Evolutionary conservation across 2,888 invertebrate genomes (phyloP).

Genomic region (Hirtodrosophila alboralis): DNA sequence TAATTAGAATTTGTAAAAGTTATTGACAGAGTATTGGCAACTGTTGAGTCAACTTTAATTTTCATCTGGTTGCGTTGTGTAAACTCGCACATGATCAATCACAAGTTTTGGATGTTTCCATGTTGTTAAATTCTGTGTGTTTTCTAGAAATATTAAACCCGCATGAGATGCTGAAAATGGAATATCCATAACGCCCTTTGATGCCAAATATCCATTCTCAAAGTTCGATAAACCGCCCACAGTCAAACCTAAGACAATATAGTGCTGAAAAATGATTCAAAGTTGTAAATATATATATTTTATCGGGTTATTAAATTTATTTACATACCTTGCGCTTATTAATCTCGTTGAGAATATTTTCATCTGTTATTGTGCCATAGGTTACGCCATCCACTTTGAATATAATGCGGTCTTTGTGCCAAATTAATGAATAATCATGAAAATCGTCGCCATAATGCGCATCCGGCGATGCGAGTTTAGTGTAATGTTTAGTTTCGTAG

Average conservation of each 20-base stretch:
- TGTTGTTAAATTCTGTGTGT: accelerated
- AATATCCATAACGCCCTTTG: accelerated
- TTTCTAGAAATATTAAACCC: not conserved
- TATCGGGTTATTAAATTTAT: not conserved
- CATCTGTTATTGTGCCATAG: slow-evolving; percentile 25
- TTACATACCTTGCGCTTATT: slow-evolving; percentile 12
- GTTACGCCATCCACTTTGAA: slow-evolving; percentile 32
- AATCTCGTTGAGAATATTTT: slow-evolving; percentile 1
- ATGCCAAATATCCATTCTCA: not conserved
- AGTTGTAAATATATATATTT: not conserved
- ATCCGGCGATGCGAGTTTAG: not conserved
- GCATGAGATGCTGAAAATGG: not conserved
- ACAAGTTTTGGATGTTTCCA: slow-evolving; percentile 22
- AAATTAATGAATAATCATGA: slow-evolving; percentile 44
- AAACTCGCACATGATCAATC: slow-evolving; percentile 20
- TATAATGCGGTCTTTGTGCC: slow-evolving; percentile 34
- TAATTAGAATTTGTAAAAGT: not conserved
- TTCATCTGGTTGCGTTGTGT: slow-evolving; percentile 21
- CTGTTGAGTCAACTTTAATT: not conserved
- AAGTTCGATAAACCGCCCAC: slow-evolving; percentile 33
- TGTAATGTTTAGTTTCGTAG: not conserved
- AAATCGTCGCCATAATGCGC: slow-evolving; percentile 29
- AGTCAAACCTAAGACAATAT: slow-evolving; percentile 31
- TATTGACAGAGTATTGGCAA: not conserved
- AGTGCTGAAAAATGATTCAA: slow-evolving; percentile 10